These are phyloP conservation scores for Drosophila sucinea DNA, from an alignment of 1,140 invertebrate species.

Conservation along the genomic window DNA sequence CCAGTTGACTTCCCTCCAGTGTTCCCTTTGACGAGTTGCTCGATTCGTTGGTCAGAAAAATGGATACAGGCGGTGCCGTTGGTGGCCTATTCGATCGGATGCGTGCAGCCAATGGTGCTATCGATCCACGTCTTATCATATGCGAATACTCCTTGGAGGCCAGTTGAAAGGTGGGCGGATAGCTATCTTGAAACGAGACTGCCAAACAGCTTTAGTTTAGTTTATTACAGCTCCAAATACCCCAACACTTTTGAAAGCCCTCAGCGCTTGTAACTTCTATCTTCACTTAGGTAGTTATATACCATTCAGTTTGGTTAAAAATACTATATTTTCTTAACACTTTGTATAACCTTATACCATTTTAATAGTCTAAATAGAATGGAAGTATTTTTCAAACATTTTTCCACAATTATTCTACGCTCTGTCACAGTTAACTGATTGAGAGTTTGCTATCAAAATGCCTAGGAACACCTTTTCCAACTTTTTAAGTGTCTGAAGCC, in stretches of 20 bases:
- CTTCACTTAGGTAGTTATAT: too few species aligned
- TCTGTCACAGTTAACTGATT: too few species aligned
- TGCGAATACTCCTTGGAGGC: constrained; percentile 80
- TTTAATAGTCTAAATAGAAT: too few species aligned
- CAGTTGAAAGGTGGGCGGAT: constrained; percentile 74
- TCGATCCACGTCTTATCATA: constrained; percentile 78
- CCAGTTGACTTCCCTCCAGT: constrained; percentile 23
- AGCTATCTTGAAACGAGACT: constrained; percentile 83
- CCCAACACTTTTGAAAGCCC: neutral
- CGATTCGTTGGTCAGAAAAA: constrained; percentile 60
- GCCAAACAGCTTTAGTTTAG: constrained; percentile 65
- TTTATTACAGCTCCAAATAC: neutral
- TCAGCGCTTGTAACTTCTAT: too few species aligned
- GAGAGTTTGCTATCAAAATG: too few species aligned
- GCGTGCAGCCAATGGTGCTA: constrained; percentile 77
- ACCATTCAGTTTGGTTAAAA: too few species aligned
- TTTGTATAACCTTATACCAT: too few species aligned
- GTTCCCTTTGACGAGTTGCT: constrained; percentile 23
- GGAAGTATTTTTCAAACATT: too few species aligned
- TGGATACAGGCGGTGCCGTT: constrained; percentile 80
- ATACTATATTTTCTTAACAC: too few species aligned
- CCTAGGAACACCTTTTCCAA: too few species aligned
- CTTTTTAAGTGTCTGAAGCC: too few species aligned
- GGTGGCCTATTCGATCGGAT: constrained; percentile 78
- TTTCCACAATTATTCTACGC: too few species aligned